phyloP scores from a whole-genome alignment of 2,113 vertebrate species.

The Anguilla japonica region DNA sequence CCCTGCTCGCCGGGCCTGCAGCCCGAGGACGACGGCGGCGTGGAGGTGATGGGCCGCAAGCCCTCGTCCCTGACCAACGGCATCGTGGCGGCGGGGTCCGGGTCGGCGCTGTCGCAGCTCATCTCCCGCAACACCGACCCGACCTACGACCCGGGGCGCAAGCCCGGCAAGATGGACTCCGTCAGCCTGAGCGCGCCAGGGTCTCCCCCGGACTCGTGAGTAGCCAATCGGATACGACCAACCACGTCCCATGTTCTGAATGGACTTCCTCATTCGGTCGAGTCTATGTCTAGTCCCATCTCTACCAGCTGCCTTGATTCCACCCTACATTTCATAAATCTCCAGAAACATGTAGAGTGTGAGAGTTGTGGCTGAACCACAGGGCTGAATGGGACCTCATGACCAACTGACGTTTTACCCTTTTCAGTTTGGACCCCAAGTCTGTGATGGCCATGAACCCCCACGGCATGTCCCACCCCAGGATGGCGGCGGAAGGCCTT shows the following conservation, averaged over 20 bases:
- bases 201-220: constrained; percentile 91
- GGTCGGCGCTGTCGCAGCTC: constrained; percentile 79
- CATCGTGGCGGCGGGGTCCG: constrained; percentile 70
- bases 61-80: constrained; percentile 85
- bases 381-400: not conserved
- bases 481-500: constrained; percentile 79
- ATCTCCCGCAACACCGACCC: constrained; percentile 87
- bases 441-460: constrained; percentile 79
- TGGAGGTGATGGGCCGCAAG: constrained; percentile 83
- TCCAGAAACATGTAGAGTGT: not conserved
- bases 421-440: constrained; percentile 82
- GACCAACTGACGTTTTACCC: not conserved
- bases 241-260: too few species aligned
- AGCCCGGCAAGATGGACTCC: constrained; percentile 85
- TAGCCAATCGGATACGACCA: too few species aligned
- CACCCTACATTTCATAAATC: too few species aligned
- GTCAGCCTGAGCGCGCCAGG: constrained; percentile 86
- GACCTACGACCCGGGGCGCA: constrained; percentile 78
- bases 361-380: not conserved
- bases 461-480: constrained; percentile 73
- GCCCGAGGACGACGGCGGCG: constrained; percentile 78
- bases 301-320: not conserved
- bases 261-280: too few species aligned
- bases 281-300: too few species aligned
- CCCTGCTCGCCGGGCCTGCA: constrained; percentile 78